Base-by-base conservation (phyloP, 1,140 invertebrate genomes). In the Notospermus geniculatus region DNA sequence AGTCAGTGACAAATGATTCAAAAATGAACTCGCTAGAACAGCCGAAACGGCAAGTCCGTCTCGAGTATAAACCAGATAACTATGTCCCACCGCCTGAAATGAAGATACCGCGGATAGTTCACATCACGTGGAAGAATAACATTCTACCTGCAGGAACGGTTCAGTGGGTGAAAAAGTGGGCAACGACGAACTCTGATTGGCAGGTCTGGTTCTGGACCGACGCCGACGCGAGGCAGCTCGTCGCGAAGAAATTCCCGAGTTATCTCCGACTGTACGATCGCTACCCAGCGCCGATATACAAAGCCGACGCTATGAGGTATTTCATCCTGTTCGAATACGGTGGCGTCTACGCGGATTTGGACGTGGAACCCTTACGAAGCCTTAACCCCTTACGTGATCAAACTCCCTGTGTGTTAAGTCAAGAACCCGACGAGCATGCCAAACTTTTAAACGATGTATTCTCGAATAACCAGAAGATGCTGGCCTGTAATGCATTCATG, bases 161-260 rank as follows among this genome's bases (percentile, higher is more conserved):
- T 15, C 19, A 7, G 23, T 61, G 53, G 53, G 55, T 65, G 52
- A 32, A 54, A 25, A 28, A 22, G 1, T 65, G 63, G 63, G 23
- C 19, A n/a, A 32, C 2, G 28, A 32, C 11, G 1, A 29, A 66
- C 25, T 61, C 53, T n/a, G 27, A 43, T 13, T 65, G 63, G 63
- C n/a, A 65, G 27, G 45, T 62, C 27, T 57, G 59, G 54, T 62
- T 62, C 28, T 65, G 64, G 64, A 62, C 64, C 4, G 54, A 58
- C 23, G 54, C 56, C 36, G 55, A 65, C 45, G 19, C 39, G 17
- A 19, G 60, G 29, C 29, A 45, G 19, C 30, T 65, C 9, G 17
- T 65, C n/a, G 23, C 22, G n/a, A 57, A 23, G 32, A 54, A 54
- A 27, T 62, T 55, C 54, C 64, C 64, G 27, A 22, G 54, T 32